Evolutionary conservation across 2,888 invertebrate genomes (phyloP).

Genomic region (Trachelus troglodyta): DNA sequence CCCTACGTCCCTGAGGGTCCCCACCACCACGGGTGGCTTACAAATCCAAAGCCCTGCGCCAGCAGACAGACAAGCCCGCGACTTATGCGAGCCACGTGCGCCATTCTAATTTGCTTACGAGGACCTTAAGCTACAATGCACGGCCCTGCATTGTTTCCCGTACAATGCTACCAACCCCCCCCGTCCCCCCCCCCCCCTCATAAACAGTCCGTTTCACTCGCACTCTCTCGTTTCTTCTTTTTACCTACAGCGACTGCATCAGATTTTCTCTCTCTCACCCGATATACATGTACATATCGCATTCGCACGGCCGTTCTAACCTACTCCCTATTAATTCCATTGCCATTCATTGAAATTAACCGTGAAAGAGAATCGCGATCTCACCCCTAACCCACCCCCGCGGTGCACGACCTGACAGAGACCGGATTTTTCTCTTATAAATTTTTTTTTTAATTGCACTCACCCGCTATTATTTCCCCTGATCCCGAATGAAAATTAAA

Average conservation of each 20-base stretch:
- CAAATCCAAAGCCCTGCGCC: slow-evolving; percentile 43
- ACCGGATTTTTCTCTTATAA: too few relatives aligned
- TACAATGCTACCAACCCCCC: slow-evolving; percentile 21
- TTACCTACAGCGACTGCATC: too few relatives aligned
- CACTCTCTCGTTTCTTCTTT: slow-evolving; percentile 7
- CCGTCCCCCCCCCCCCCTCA: slow-evolving; percentile 6
- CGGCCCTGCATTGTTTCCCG: slow-evolving; percentile 21
- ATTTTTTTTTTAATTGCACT: too few relatives aligned
- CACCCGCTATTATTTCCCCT: too few relatives aligned
- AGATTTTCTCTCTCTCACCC: slow-evolving; percentile 20
- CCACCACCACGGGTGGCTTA: slow-evolving; percentile 32
- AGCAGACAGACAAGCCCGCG: slow-evolving; percentile 45
- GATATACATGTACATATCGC: too few relatives aligned
- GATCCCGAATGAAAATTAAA: too few relatives aligned
- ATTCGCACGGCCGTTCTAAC: too few relatives aligned
- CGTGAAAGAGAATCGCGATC: too few relatives aligned
- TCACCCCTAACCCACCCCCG: too few relatives aligned
- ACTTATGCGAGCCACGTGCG: slow-evolving; percentile 60
- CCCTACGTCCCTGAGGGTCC: neutral
- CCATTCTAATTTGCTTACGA: slow-evolving; percentile 61
- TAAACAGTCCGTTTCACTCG: slow-evolving; percentile 10
- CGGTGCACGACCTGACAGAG: too few relatives aligned
- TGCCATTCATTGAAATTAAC: too few relatives aligned
- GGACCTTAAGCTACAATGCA: slow-evolving; percentile 42
- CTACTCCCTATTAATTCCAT: too few relatives aligned